A percentile compares a stretch with the other conserved stretches of the same genome.
phyloP scores from a whole-genome alignment of 1,140 invertebrate genomes.

The Calosoma granatense region DNA sequence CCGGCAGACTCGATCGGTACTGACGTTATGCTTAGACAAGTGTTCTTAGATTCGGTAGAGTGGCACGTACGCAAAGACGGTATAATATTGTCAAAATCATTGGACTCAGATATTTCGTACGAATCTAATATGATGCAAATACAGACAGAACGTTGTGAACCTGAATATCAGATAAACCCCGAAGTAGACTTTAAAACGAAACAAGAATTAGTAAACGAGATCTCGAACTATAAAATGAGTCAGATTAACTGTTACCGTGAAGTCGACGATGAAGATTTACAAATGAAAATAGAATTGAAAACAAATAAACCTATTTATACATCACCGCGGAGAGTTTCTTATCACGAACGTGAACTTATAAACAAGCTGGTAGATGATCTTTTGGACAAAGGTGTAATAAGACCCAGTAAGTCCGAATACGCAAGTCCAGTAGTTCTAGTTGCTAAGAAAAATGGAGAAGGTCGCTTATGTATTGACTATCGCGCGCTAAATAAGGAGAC shows the following conservation, averaged over 20 bases:
- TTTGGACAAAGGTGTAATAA: slow-evolving; percentile 19
- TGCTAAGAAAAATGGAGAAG: slow-evolving; percentile 32
- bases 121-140: not conserved
- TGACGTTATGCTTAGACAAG: not conserved
- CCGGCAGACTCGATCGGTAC: not conserved
- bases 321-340: not conserved
- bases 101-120: not conserved
- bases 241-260: not conserved
- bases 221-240: not conserved
- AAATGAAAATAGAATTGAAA: not conserved
- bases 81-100: not conserved
- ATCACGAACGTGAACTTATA: slow-evolving; percentile 13
- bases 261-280: not conserved
- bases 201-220: not conserved
- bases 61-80: not conserved
- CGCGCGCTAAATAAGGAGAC: slow-evolving; percentile 18
- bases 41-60: not conserved
- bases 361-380: slow-evolving; percentile 21
- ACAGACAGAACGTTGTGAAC: not conserved
- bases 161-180: not conserved
- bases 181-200: not conserved
- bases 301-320: not conserved
- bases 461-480: slow-evolving; percentile 30
- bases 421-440: slow-evolving; percentile 33
- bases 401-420: slow-evolving; percentile 30